Conservation (phyloP, 2,113 vertebrate genomes). For the Muntiacus reevesi region DNA sequence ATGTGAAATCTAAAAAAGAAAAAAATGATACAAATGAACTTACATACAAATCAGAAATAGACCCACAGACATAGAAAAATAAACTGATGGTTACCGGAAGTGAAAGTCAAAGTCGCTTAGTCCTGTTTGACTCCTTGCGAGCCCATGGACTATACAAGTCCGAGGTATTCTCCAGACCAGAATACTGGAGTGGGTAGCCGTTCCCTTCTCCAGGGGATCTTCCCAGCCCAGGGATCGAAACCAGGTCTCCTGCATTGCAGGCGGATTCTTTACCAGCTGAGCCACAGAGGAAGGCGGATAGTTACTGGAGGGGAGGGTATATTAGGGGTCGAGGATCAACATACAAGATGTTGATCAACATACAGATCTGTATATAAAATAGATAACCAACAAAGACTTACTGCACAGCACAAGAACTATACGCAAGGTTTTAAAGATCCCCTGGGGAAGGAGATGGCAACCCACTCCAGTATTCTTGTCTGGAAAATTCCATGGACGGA, state of each 20-base stretch:
- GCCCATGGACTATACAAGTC: background rate
- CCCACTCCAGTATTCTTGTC: no score
- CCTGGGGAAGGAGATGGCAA: no score
- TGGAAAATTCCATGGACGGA: no score
- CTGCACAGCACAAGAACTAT: background rate
- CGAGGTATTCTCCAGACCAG: background rate
- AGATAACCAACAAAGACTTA: background rate
- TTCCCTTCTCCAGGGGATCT: background rate
- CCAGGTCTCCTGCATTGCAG: background rate
- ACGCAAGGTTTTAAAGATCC: background rate
- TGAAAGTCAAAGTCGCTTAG: background rate
- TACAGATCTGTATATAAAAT: background rate
- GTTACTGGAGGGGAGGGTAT: background rate
- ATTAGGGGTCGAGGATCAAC: background rate
- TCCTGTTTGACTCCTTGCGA: background rate
- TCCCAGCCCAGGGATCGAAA: background rate
- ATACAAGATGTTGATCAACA: background rate
- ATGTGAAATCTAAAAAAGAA: background rate
- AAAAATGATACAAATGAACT: background rate
- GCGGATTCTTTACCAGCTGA: background rate
- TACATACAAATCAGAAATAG: background rate
- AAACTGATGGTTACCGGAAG: background rate
- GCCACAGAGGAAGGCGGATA: background rate
- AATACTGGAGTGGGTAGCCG: background rate
- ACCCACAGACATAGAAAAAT: background rate